A percentile compares a stretch with the other conserved stretches of the same genome.
These are phyloP conservation scores for Triplophysa bombifrons DNA, from an alignment of 2,797 vertebrate genomes.

Conservation along the genomic window DNA sequence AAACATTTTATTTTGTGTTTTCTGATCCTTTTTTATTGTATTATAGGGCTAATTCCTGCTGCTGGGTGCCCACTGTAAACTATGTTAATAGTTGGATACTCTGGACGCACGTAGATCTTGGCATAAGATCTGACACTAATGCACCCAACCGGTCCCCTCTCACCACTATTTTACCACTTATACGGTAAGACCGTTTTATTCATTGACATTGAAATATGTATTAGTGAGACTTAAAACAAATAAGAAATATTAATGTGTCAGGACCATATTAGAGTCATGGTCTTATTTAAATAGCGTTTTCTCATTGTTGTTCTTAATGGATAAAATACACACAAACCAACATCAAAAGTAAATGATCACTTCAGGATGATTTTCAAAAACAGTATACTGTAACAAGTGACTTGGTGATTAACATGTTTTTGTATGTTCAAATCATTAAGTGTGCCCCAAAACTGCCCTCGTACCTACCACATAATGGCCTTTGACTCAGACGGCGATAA, in stretches of 20 bases:
- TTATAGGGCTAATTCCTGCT: background rate
- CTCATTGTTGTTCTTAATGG: background rate
- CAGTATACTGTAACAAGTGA: background rate
- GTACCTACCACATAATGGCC: slow-evolving; percentile 19
- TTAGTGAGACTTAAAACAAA: background rate
- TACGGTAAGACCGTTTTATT: slow-evolving; percentile 36
- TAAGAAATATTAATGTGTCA: background rate
- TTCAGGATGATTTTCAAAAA: background rate
- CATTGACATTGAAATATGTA: background rate
- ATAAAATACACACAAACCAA: background rate
- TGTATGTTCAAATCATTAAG: slow-evolving; percentile 24
- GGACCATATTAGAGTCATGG: background rate
- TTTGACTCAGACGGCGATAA: slow-evolving; percentile 63
- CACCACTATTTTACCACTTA: slow-evolving; percentile 28
- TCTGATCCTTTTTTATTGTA: background rate
- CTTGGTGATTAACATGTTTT: background rate
- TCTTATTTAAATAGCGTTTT: background rate
- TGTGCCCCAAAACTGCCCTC: slow-evolving; percentile 59
- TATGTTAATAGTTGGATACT: rapidly evolving
- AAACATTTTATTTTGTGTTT: background rate
- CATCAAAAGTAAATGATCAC: too few relatives aligned
- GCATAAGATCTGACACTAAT: slow-evolving; percentile 60
- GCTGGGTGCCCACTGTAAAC: slow-evolving; percentile 38
- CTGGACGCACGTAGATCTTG: slow-evolving; percentile 57
- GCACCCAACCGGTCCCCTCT: slow-evolving; percentile 57